A percentile compares a stretch with the other conserved stretches of the same genome.
phyloP scores from a whole-genome alignment of 2,113 vertebrate species.

The Ginglymostoma cirratum region DNA sequence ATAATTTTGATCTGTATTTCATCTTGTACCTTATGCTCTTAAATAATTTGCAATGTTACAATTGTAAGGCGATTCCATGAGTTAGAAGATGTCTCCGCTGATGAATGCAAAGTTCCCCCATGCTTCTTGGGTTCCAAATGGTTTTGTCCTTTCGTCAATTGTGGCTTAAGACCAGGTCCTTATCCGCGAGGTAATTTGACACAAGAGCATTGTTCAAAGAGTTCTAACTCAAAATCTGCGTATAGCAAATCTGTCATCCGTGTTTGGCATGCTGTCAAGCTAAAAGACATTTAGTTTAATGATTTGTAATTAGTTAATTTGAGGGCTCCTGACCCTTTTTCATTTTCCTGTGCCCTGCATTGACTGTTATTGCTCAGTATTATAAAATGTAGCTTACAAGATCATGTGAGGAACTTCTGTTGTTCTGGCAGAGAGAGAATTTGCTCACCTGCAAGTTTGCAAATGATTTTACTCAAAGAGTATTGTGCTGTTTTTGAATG shows the following conservation, averaged over 20 bases:
- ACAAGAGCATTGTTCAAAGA: background rate
- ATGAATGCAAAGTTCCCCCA: background rate
- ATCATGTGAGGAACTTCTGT: background rate
- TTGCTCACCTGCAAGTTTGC: background rate
- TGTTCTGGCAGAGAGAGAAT: background rate
- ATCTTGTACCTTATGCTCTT: background rate
- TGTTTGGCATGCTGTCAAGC: background rate
- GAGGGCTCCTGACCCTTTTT: no score
- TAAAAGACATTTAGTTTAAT: background rate
- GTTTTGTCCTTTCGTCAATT: background rate
- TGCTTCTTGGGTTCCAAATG: background rate
- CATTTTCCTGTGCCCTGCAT: no score
- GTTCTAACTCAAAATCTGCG: background rate
- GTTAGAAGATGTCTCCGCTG: background rate
- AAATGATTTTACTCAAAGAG: background rate
- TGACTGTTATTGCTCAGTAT: no score
- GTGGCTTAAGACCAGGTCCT: background rate
- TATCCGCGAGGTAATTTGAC: background rate
- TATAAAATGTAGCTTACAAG: no score
- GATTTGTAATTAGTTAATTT: background rate
- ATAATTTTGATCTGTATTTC: background rate
- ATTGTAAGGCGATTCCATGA: background rate
- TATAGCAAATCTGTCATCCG: no score
- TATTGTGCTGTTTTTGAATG: background rate
- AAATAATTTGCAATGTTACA: background rate